A percentile compares a stretch with the other conserved stretches of the same genome.
Evolutionary conservation across 2,797 vertebrate species (phyloP).

Genomic region (Myoxocephalus aenaeus): DNA sequence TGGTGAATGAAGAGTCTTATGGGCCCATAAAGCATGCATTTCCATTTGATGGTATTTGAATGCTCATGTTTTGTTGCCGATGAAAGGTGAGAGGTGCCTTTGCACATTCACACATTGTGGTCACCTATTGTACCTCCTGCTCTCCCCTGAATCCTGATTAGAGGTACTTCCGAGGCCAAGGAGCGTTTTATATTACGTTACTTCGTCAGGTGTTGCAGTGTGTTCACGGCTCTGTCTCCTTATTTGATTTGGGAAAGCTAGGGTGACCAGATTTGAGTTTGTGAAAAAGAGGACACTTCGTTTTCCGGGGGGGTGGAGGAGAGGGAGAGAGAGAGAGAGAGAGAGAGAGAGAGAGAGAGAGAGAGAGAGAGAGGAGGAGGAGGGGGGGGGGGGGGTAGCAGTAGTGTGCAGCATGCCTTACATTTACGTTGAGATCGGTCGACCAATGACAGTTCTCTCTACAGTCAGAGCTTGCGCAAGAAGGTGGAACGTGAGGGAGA

Average conservation of each 20-base stretch:
- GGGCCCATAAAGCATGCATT: slow-evolving; percentile 39
- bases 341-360: no score
- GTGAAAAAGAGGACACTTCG: no score
- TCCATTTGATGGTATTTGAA: slow-evolving; percentile 35
- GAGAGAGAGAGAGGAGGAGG: no score
- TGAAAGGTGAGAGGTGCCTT: slow-evolving; percentile 51
- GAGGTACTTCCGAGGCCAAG: background rate
- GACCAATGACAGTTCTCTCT: no score
- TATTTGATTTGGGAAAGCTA: background rate
- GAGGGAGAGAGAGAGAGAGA: no score
- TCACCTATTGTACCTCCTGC: slow-evolving; percentile 4
- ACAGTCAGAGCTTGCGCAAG: no score
- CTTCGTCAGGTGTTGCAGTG: background rate
- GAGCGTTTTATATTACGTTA: background rate
- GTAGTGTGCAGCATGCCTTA: no score
- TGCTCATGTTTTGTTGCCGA: slow-evolving; percentile 36
- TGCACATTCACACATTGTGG: slow-evolving; percentile 8
- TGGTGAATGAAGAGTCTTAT: slow-evolving; percentile 32
- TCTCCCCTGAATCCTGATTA: background rate
- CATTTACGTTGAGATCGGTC: no score
- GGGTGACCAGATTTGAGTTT: no score
- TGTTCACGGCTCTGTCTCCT: background rate
- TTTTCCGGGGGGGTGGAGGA: no score
- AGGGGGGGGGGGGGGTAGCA: no score
- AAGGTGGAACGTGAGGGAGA: no score